Evolutionary conservation across 2,888 invertebrate species (phyloP), one percentile per base, ranked within the genome.

Genomic region (Frankliniella intonsa): DNA sequence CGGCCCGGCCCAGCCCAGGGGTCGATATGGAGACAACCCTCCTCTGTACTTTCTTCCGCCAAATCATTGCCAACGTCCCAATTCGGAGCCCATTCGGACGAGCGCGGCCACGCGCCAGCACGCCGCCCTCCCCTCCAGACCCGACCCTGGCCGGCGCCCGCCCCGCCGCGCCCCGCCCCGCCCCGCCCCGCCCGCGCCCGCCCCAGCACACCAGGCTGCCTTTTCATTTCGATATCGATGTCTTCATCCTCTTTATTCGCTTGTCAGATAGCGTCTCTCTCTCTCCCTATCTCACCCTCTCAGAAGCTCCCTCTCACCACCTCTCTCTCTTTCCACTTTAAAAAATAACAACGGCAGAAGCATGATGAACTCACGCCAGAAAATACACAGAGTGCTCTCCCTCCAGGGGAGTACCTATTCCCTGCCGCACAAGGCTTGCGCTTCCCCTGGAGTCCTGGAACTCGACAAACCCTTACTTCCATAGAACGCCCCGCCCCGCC

Each of bases 101-200:
- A 55, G 55, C 19, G 55, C 19, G 55, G 38, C 38, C 55, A 55
- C 69, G 69, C n/a, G 69, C 69, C 69, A 19, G 17, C 62, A 17
- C 80, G 38, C 65, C 55, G 51, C 83, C 83, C 82, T 81, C 82
- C 82, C 83, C n/a, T n/a, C n/a, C n/a, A n/a, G n/a, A n/a, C n/a
- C n/a, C n/a, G n/a, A n/a, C n/a, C 82, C 83, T 82, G 83, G 82
- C 82, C 82, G 82, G 82, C 82, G 83, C 83, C 82, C 82, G 83
- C 80, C 81, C 81, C 83, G 83, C 82, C 82, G 83, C 82, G 83
- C 83, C 83, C 82, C 82, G 83, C 80, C 81, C 81, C 83, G 83
- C 82, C n/a, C n/a, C n/a, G n/a, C n/a, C n/a, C 82, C 83, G 82
- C 82, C 82, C 82, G 82, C 82, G 83, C 83, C 82, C 82, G 83